These are phyloP conservation scores for Dipodomys stephensi DNA, from an alignment of 2,113 vertebrate species.

Conservation along the genomic window DNA sequence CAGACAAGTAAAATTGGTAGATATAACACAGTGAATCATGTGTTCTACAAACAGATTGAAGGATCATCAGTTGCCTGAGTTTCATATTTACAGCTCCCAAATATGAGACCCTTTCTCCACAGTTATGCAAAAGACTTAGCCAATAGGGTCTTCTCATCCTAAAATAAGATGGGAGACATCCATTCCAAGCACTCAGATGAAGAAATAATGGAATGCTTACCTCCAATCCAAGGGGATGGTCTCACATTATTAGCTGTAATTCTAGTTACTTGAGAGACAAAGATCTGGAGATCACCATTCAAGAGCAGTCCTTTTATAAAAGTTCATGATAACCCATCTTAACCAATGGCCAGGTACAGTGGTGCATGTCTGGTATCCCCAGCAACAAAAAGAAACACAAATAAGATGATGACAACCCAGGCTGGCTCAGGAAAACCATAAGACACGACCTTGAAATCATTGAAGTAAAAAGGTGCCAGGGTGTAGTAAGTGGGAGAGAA, in stretches of 20 bases:
- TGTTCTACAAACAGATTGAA: background rate
- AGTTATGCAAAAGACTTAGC: background rate
- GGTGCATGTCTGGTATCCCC: too few species aligned
- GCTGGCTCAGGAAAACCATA: too few species aligned
- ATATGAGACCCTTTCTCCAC: background rate
- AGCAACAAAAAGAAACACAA: too few species aligned
- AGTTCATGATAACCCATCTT: too few species aligned
- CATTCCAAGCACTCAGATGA: background rate
- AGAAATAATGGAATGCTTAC: background rate
- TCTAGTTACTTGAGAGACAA: too few species aligned
- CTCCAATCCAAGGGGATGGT: background rate
- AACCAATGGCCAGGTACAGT: too few species aligned
- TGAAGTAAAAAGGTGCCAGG: too few species aligned
- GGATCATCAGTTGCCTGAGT: background rate
- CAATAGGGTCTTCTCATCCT: background rate
- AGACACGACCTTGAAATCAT: too few species aligned
- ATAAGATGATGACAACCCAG: too few species aligned
- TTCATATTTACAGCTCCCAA: constrained; percentile 7
- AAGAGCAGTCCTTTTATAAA: too few species aligned
- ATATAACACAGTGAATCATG: background rate
- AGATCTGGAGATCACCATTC: too few species aligned
- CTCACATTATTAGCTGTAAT: background rate
- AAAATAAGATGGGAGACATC: background rate
- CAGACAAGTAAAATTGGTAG: background rate
- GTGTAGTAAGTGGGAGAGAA: too few species aligned